Evolutionary conservation across 2,888 invertebrate genomes (phyloP), one percentile per base, ranked within the genome.

Genomic region (Leptura quadrifasciata): DNA sequence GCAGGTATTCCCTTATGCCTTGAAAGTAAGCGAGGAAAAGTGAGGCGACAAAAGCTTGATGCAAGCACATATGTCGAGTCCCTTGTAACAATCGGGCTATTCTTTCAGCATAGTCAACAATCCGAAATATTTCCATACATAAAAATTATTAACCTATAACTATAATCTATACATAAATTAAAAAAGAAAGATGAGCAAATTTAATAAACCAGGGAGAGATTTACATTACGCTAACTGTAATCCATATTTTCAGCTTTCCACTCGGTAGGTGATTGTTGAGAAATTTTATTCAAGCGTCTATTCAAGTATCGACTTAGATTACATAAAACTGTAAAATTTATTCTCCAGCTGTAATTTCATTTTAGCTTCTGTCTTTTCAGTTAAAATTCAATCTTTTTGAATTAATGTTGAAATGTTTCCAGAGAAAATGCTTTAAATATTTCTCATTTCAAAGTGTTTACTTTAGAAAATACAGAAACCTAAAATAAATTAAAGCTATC

Each of bases 241-340:
- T 47, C 47, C 47, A 39, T 9, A 20, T 65, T 65, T 65, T 52
- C 20, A 65, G 10, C 10, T 65, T 21, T 24, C 52, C 52, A 52
- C 65, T 31, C 47, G 52, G 65, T 65, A 20, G 20, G 21, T 47
- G 52, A 65, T n/a, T 65, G 47, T 65, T 65, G 35, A 27, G 52
- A 17, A 65, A 65, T 65, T 65, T 77, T 70, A 58, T 77, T 74
- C 69, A 73, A 55, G 27, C 73, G 21, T 35, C 77, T 74, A 69
- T 79, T 77, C 77, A 75, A 79, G 75, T 65, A 79, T 79, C 75
- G 79, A 64, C 77, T 75, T 69, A 54, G 76, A 79, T 79, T 79
- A 79, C 74, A 71, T 73, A 69, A 77, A 69, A 68, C 77, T 69
- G 71, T 75, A 75, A 79, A 78, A 79, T 79, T 79, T 79, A 79